Evolutionary conservation across 2,888 invertebrate species (phyloP).

Genomic region (Euclidia mi): DNA sequence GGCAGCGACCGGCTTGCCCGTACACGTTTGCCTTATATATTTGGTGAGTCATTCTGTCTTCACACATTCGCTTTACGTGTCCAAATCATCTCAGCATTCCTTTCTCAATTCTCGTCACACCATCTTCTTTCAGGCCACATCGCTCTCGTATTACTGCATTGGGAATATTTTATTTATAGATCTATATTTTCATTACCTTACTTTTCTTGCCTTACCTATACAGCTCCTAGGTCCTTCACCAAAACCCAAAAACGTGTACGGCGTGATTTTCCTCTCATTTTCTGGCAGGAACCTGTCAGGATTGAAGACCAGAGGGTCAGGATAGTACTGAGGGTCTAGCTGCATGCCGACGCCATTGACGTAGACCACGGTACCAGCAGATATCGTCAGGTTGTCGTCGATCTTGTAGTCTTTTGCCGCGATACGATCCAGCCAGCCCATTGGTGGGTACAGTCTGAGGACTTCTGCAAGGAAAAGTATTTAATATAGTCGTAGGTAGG

Average conservation of each 20-base stretch:
- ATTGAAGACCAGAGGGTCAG: constrained; percentile 87
- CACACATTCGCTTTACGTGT: too few relatives aligned
- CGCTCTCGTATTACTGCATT: too few relatives aligned
- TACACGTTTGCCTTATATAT: too few relatives aligned
- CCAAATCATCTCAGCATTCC: too few relatives aligned
- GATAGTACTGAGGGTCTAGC: constrained; percentile 83
- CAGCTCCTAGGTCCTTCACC: constrained; percentile 91
- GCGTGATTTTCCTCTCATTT: constrained; percentile 78
- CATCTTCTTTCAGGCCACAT: too few relatives aligned
- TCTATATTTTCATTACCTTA: not conserved
- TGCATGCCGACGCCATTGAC: constrained; percentile 66
- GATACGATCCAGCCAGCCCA: constrained; percentile 73
- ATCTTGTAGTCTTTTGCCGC: constrained; percentile 61
- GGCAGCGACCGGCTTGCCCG: too few relatives aligned
- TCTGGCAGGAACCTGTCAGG: constrained; percentile 90
- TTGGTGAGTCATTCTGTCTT: too few relatives aligned
- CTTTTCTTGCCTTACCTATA: constrained; percentile 86
- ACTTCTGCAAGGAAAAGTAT: too few relatives aligned
- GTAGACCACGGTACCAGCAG: constrained; percentile 65
- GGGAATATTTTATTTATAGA: constrained; percentile 8
- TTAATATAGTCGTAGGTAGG: too few relatives aligned
- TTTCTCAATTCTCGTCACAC: too few relatives aligned
- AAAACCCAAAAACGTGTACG: constrained; percentile 83
- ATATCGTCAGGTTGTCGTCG: constrained; percentile 66
- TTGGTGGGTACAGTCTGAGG: constrained; percentile 65